phyloP scores from a whole-genome alignment of 2,888 invertebrate genomes.

The Megamerina dolium region DNA sequence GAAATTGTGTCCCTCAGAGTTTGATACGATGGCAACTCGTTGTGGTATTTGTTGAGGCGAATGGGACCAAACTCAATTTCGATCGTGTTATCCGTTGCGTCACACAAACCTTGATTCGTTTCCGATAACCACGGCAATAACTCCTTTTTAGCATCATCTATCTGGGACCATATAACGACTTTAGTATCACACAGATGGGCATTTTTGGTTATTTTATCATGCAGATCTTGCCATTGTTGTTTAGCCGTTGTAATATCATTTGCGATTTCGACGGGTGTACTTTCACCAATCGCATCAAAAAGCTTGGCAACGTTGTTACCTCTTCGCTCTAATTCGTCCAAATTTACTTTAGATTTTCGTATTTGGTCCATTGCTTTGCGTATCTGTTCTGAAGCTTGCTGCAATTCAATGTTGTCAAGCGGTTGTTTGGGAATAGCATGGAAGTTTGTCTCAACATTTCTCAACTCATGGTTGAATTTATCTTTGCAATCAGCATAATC shows the following conservation, averaged over 20 bases:
- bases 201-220: constrained; percentile 65
- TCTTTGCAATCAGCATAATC: constrained; percentile 68
- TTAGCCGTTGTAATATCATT: constrained; percentile 56
- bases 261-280: constrained; percentile 51
- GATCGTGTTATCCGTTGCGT: constrained; percentile 68
- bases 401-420: constrained; percentile 67
- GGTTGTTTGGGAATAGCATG: constrained; percentile 62
- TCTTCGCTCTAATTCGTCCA: constrained; percentile 74
- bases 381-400: constrained; percentile 64
- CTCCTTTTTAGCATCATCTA: constrained; percentile 79
- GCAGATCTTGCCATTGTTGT: constrained; percentile 63
- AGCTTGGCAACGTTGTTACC: constrained; percentile 51
- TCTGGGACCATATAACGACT: constrained; percentile 87
- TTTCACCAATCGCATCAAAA: constrained; percentile 51
- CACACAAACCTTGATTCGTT: constrained; percentile 70
- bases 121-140: constrained; percentile 77
- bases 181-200: constrained; percentile 82
- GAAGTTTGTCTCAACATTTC: constrained; percentile 61
- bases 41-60: constrained; percentile 75
- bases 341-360: constrained; percentile 65
- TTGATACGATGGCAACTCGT: constrained; percentile 73
- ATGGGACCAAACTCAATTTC: constrained; percentile 77
- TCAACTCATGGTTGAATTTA: constrained; percentile 64
- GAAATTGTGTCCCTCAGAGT: constrained; percentile 71
- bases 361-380: constrained; percentile 70